Evolutionary conservation across 2,888 invertebrate genomes (phyloP).

Genomic region (Stomorhina lunata): DNA sequence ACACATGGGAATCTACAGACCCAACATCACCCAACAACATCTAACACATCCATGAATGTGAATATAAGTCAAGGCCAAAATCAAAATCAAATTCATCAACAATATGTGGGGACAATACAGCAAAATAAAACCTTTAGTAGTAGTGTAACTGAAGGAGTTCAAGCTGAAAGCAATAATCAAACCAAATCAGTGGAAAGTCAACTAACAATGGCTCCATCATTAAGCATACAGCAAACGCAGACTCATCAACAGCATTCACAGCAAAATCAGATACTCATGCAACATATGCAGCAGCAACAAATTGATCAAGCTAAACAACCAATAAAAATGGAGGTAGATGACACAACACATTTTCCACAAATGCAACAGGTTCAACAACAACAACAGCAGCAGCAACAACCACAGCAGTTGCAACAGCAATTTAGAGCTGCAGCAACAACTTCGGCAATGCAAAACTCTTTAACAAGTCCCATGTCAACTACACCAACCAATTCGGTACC

Average conservation of each 20-base stretch:
- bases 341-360: slow-evolving; percentile 19
- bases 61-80: slow-evolving; percentile 34
- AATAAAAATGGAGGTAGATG: slow-evolving; percentile 34
- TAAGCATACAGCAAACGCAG: slow-evolving; percentile 15
- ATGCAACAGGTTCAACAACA: slow-evolving; percentile 24
- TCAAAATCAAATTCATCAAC: slow-evolving; percentile 44
- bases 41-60: slow-evolving; percentile 4
- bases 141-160: slow-evolving; percentile 21
- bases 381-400: slow-evolving; percentile 21
- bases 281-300: slow-evolving; percentile 51
- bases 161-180: slow-evolving; percentile 51
- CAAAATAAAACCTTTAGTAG: slow-evolving; percentile 40
- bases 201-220: background rate
- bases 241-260: slow-evolving; percentile 15
- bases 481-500: slow-evolving; percentile 40
- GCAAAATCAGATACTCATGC: slow-evolving; percentile 37
- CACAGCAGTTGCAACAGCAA: slow-evolving; percentile 14
- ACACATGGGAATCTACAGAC: slow-evolving; percentile 39
- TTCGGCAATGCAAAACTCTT: slow-evolving; percentile 28
- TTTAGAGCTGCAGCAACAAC: slow-evolving; percentile 25
- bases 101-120: slow-evolving; percentile 40
- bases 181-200: slow-evolving; percentile 44
- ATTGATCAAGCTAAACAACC: slow-evolving; percentile 22
- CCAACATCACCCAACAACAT: background rate
- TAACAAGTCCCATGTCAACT: slow-evolving; percentile 30